Evolutionary conservation across 2,113 vertebrate genomes (phyloP).

Genomic region (Leucosticte australis): DNA sequence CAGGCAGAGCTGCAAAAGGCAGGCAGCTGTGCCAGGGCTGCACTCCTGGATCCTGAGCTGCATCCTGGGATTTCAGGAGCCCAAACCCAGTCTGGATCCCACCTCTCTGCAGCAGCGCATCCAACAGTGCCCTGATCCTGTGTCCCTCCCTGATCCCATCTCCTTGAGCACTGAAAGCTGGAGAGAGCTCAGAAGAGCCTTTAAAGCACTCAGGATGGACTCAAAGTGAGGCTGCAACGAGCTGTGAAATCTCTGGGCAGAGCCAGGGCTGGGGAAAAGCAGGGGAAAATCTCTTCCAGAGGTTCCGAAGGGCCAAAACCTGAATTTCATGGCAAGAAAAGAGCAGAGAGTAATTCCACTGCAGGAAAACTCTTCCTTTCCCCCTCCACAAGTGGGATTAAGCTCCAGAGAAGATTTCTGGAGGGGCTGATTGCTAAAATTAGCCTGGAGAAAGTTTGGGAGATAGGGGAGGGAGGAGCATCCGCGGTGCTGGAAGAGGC

Average conservation of each 20-base stretch:
- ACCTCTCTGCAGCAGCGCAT: fast-evolving
- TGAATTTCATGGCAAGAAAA: neutral
- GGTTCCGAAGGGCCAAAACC: neutral
- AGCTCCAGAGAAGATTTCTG: neutral
- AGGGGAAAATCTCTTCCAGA: constrained; percentile 20
- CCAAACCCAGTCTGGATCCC: fast-evolving
- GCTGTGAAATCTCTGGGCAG: constrained; percentile 44
- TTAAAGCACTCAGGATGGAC: neutral
- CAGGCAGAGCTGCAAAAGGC: neutral
- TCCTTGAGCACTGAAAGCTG: neutral
- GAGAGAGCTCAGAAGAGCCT: neutral
- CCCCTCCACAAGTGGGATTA: neutral
- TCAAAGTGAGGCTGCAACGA: neutral
- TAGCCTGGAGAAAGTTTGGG: neutral
- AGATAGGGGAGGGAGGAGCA: neutral
- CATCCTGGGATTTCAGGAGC: neutral
- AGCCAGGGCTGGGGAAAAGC: neutral
- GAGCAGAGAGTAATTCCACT: neutral
- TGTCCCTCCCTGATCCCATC: neutral
- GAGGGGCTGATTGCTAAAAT: neutral
- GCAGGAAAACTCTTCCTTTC: neutral
- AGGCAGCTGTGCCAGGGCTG: neutral
- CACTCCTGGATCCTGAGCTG: neutral
- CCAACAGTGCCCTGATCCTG: fast-evolving
- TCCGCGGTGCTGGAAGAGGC: neutral